Conservation (phyloP, 2,888 invertebrate genomes). For the Eupithecia abbreviata region DNA sequence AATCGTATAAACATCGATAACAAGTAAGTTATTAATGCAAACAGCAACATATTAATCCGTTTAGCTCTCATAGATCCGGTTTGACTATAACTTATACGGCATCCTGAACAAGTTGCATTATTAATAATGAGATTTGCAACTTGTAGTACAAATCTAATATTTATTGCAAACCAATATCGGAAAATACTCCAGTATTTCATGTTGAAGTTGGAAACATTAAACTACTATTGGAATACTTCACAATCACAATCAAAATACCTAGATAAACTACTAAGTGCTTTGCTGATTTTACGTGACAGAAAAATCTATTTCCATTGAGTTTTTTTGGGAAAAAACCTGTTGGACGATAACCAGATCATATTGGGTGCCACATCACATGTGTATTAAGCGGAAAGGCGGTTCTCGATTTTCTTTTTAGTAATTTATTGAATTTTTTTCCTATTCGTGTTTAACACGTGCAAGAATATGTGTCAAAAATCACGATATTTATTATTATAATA, state of each 20-base stretch:
- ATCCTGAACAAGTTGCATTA: slow-evolving; percentile 39
- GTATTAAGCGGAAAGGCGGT: no score
- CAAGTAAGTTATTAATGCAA: background rate
- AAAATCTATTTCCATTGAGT: background rate
- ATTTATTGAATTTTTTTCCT: no score
- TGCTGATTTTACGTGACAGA: background rate
- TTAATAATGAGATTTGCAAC: slow-evolving; percentile 40
- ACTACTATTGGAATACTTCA: background rate
- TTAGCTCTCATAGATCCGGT: background rate
- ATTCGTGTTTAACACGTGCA: no score
- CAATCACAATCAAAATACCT: background rate
- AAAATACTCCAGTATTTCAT: slow-evolving; percentile 9
- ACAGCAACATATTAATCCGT: background rate
- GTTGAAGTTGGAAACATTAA: background rate
- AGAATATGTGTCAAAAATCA: no score
- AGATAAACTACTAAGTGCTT: background rate
- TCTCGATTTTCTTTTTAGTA: no score
- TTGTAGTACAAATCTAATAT: slow-evolving; percentile 39
- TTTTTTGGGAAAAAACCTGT: background rate
- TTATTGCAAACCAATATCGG: slow-evolving; percentile 35
- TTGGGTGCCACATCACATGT: no score
- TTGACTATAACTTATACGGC: background rate
- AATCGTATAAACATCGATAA: no score
- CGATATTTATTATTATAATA: no score
- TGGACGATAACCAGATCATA: background rate